phyloP scores from a whole-genome alignment of 2,113 vertebrate species.

The Rallus limicola region DNA sequence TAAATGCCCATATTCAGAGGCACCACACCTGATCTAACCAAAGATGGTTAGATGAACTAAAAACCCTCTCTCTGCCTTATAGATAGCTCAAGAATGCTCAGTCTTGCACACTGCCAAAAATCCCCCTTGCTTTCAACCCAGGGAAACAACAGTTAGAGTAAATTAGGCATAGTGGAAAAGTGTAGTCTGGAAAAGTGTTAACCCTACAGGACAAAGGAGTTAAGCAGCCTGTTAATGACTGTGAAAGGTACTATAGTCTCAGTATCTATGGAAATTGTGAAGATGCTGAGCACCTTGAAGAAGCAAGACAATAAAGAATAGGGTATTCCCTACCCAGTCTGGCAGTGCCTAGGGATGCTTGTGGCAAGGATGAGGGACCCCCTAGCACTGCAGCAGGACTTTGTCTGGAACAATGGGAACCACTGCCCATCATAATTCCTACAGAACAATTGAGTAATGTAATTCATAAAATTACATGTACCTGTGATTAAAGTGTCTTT shows the following conservation, averaged over 20 bases:
- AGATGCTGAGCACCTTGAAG: not conserved
- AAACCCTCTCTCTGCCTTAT: not conserved
- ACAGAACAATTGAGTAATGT: not conserved
- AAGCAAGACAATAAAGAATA: not conserved
- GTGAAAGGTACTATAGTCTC: not conserved
- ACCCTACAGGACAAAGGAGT: not conserved
- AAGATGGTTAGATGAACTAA: not conserved
- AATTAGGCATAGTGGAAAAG: not conserved
- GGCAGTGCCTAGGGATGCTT: not conserved
- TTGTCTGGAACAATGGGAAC: not conserved
- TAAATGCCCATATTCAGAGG: not conserved
- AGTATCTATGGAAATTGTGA: not conserved
- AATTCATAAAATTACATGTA: not conserved
- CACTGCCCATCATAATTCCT: not conserved
- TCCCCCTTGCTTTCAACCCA: not conserved
- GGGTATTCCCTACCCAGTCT: not conserved
- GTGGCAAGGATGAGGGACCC: not conserved
- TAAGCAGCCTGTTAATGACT: not conserved
- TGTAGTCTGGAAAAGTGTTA: not conserved
- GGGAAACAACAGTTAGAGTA: not conserved
- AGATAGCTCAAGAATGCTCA: not conserved
- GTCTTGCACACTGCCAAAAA: not conserved
- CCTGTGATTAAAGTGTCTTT: not conserved
- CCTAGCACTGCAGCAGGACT: not conserved
- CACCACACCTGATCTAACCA: not conserved